Percentiles rank a stretch among this genome's conserved stretches.
phyloP scores from a whole-genome alignment of 2,113 vertebrate species.

The Platysternon megacephalum region DNA sequence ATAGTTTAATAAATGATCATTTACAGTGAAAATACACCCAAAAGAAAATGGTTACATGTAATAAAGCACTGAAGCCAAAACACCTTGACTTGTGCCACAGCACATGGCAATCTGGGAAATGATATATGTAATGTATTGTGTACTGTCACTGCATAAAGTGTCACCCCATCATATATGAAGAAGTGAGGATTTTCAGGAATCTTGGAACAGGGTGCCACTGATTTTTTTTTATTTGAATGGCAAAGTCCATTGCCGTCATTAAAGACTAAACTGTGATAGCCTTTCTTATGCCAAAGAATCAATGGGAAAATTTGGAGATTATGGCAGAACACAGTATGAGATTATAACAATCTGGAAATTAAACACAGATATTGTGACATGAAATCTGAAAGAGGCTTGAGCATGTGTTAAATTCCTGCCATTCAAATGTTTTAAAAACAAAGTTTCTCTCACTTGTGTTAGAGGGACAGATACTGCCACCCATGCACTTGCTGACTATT shows the following conservation, averaged over 20 bases:
- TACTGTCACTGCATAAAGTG: neutral
- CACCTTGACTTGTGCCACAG: neutral
- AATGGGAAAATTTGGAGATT: neutral
- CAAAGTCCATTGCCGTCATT: neutral
- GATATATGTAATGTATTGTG: neutral
- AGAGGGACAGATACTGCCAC: neutral
- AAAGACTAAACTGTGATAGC: neutral
- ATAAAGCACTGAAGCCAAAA: neutral
- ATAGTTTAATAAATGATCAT: neutral
- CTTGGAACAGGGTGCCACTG: neutral
- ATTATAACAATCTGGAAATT: neutral
- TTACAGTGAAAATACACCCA: neutral
- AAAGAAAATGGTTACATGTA: neutral
- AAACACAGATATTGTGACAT: accelerated
- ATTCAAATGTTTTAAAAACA: neutral
- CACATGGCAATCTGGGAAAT: neutral
- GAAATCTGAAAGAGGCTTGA: neutral
- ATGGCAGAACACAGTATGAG: neutral
- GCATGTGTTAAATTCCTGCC: neutral
- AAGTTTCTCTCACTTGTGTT: neutral
- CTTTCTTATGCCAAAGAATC: neutral
- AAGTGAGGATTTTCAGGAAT: neutral
- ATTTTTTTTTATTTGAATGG: neutral
- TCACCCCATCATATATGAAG: neutral
- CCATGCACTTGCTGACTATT: neutral